Conservation (phyloP, 1,140 invertebrate species). For the Microplitis mediator region DNA sequence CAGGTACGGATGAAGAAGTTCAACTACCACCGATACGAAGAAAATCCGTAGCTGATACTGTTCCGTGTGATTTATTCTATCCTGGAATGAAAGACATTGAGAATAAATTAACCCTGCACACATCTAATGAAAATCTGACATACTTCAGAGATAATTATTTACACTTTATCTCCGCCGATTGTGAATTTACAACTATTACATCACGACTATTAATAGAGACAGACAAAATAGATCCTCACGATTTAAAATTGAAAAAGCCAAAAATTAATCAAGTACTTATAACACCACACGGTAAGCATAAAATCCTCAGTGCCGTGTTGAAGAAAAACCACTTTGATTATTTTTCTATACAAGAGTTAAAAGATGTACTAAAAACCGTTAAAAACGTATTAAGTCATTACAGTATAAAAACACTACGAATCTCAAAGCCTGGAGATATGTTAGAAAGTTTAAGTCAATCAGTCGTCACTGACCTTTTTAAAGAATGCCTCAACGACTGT, state of each 20-base stretch:
- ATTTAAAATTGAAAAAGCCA: background rate
- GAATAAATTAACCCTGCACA: no score
- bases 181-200: background rate
- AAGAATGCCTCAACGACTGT: background rate
- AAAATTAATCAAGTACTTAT: background rate
- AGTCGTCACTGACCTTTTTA: background rate
- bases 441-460: background rate
- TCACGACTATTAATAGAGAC: background rate
- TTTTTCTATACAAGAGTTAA: background rate
- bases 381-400: background rate
- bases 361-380: background rate
- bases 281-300: background rate
- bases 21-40: no score
- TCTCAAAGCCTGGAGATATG: background rate
- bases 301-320: background rate
- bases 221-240: background rate
- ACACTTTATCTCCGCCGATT: no score
- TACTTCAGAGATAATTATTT: no score
- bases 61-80: no score
- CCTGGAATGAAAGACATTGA: no score
- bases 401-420: background rate
- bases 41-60: no score
- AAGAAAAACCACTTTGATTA: background rate
- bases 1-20: no score
- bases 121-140: no score